Evolutionary conservation across 23 tunicate genomes (phyloP), one percentile per base, ranked within the genome.

Genomic region (Ciona savignyi): DNA sequence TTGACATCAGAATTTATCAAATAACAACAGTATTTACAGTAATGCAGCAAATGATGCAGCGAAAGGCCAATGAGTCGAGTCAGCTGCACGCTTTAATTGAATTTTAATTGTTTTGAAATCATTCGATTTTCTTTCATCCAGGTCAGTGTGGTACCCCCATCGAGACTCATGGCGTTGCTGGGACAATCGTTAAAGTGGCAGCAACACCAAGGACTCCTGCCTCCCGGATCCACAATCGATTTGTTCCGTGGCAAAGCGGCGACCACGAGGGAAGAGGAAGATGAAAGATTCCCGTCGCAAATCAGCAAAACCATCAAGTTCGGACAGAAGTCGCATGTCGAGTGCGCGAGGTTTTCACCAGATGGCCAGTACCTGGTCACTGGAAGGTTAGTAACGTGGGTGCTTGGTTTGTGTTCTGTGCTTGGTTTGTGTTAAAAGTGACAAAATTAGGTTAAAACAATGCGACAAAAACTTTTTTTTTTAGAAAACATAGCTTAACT

Each of bases 181-280:
- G 98, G 98, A 22, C 98, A 93, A 78, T 76, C 98, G 0, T 49
- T 93, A 32, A 93, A 93, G 70, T 93, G 98, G 98, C 98, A 93
- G 65, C 98, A 93, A 69, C 91, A 86, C 70, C 98, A 93, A 62
- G 98, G 98, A 11, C 69, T 93, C 6, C 77, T 93, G 0, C 98
- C 98, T 6, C 98, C 98, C 3, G 98, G 98, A 22, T 51, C 93
- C 3, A 81, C 88, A 3, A 93, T 93, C 63, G 98, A 93, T 93
- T 68, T 93, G 77, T 93, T 93, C 80, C 88, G 93, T 4, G 98
- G 98, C 20, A 93, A 93, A 77, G 98, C 98, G n/a, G 85, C 88
- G 25, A 74, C 98, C 9, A 28, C 69, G 3, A 68, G 85, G 26
- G 98, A 86, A 73, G 93, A 86, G 51, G 97, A 91, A 34, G 93